Base-by-base conservation (phyloP, 2,888 invertebrate genomes). In the Phymatocera aterrima region DNA sequence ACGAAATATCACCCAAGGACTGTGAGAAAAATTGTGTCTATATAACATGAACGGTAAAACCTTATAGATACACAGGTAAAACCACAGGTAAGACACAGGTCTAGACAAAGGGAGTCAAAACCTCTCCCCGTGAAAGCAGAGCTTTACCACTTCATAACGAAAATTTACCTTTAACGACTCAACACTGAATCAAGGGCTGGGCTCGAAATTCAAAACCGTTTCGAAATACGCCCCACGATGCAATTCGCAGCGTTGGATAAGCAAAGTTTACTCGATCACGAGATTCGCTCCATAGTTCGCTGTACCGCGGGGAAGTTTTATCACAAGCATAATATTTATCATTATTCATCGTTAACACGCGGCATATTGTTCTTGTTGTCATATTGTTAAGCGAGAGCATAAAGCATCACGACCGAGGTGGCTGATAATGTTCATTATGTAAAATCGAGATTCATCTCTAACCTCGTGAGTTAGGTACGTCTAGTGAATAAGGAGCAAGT, bases 261-360 rank as follows among this genome's bases (percentile, higher is more conserved):
- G 43, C 46, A 68, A 68, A 68, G 43, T 68, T 68, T 28, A 46
- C 68, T 40, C 46, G 46, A 10, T 68, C 68, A 28, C 40, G 46
- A 46, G 46, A 68, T 43, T 43, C 68, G 68, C 68, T n/a, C n/a
- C n/a, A 43, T 43, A 43, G 68, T 68, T 68, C 46, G n/a, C n/a
- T n/a, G n/a, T 64, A 21, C 21, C 1, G n/a, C 1, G 15, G 18
- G 3, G 10, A 10, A 40, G 12, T 34, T 51, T 48, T 10, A 72
- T 51, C 48, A 51, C 12, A 48, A 51, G 18, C 34, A 43, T 43
- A n/a, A n/a, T n/a, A 43, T 68, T 46, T 6, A 28, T 68, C 72
- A 51, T 72, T 72, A 72, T 51, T 72, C 72, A 72, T 72, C 72
- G 51, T 34, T 72, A 72, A 51, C 31, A 18, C 18, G 10, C 8